These are phyloP conservation scores for Caenorhabditis inopinata DNA, from an alignment of 1,140 invertebrate genomes.

Conservation along the genomic window DNA sequence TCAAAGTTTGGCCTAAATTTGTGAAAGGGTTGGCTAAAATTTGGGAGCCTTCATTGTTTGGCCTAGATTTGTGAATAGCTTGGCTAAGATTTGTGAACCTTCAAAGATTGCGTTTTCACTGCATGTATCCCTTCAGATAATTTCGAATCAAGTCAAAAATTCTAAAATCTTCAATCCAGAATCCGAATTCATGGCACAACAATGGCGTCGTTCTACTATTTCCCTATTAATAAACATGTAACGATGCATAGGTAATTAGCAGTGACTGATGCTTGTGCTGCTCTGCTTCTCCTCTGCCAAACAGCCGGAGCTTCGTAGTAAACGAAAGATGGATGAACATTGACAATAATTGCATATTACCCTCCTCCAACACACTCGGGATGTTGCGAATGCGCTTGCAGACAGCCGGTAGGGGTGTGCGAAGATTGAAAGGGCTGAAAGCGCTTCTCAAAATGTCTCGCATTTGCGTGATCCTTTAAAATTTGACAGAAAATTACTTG, in stretches of 20 bases:
- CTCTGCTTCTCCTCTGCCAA: neutral
- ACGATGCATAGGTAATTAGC: slow-evolving; percentile 34
- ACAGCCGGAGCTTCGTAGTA: slow-evolving; percentile 13
- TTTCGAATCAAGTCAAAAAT: neutral
- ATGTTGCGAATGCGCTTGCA: slow-evolving; percentile 12
- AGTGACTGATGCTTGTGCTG: slow-evolving; percentile 21
- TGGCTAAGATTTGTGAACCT: too few relatives aligned
- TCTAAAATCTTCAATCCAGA: neutral
- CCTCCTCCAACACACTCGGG: neutral
- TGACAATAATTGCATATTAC: slow-evolving; percentile 31
- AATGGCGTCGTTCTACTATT: neutral
- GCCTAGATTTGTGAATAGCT: too few relatives aligned
- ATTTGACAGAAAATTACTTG: too few relatives aligned
- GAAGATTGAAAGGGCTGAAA: too few relatives aligned
- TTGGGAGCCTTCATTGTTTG: too few relatives aligned
- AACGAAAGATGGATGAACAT: slow-evolving; percentile 32
- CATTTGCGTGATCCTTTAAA: too few relatives aligned
- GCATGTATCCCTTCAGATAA: too few relatives aligned
- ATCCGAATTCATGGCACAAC: neutral
- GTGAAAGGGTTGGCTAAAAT: too few relatives aligned
- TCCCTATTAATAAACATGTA: slow-evolving; percentile 26
- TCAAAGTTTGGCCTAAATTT: too few relatives aligned
- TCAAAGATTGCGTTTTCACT: too few relatives aligned
- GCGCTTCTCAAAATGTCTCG: too few relatives aligned
- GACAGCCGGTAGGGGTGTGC: neutral